phyloP scores from a whole-genome alignment of 2,888 invertebrate species.

The Drosophila fungiperda region DNA sequence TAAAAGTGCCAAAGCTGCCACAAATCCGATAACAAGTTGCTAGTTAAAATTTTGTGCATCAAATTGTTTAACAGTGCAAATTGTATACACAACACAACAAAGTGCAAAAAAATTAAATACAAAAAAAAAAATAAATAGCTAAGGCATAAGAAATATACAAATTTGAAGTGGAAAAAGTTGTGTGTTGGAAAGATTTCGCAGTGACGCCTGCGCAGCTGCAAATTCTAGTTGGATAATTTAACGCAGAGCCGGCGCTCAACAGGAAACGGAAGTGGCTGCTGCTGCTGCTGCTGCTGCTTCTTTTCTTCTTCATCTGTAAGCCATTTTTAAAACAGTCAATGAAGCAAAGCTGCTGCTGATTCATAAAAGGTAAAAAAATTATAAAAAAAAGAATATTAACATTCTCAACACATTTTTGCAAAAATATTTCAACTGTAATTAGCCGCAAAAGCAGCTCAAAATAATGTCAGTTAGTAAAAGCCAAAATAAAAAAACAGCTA shows the following conservation, averaged over 20 bases:
- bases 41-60: constrained; percentile 13
- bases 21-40: constrained; percentile 25
- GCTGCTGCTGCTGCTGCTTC: neutral
- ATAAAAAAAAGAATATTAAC: neutral
- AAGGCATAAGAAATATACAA: constrained; percentile 1
- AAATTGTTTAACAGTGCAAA: neutral
- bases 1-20: constrained; percentile 48
- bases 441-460: constrained; percentile 48
- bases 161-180: constrained; percentile 9
- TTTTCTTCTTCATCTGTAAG: constrained; percentile 26
- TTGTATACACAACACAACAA: neutral
- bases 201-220: constrained; percentile 75
- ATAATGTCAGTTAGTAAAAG: constrained; percentile 48
- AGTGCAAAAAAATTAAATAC: constrained; percentile 7
- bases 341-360: constrained; percentile 1
- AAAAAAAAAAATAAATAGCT: constrained; percentile 4
- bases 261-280: constrained; percentile 57
- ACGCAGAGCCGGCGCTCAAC: constrained; percentile 25
- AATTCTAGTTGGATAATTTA: constrained; percentile 72
- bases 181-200: constrained; percentile 15
- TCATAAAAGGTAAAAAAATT: constrained; percentile 20
- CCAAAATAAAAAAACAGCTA: neutral
- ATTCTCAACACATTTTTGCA: constrained; percentile 8
- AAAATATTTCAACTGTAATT: constrained; percentile 30
- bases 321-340: constrained; percentile 35